Percentiles rank a stretch among this genome's conserved stretches.
phyloP scores from a whole-genome alignment of 2,113 vertebrate genomes.

The Mixornis gularis region DNA sequence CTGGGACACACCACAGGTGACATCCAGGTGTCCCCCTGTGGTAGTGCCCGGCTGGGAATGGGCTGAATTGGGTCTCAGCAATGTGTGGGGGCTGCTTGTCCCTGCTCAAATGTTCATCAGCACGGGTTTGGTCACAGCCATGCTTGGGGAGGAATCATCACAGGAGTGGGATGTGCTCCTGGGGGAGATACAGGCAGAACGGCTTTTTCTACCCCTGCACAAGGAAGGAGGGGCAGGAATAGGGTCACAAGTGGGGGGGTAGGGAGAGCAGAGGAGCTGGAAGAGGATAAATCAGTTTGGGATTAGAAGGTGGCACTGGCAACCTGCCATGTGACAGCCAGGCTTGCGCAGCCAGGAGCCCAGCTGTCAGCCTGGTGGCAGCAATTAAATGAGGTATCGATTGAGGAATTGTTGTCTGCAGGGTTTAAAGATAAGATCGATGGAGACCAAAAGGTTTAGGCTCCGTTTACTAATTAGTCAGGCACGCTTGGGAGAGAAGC shows the following conservation, averaged over 20 bases:
- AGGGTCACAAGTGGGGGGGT: background rate
- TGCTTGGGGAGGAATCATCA: fast-evolving
- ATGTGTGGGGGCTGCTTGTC: background rate
- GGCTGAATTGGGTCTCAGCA: background rate
- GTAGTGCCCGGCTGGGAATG: background rate
- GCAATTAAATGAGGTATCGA: constrained; percentile 69
- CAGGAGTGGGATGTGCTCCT: background rate
- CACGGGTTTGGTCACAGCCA: background rate
- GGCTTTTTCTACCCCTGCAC: background rate
- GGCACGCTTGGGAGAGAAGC: background rate
- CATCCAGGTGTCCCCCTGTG: fast-evolving
- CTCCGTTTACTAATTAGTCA: constrained; percentile 61
- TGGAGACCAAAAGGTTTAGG: constrained; percentile 63
- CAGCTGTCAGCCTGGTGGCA: constrained; percentile 64
- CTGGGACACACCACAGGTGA: fast-evolving
- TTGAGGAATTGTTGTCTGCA: constrained; percentile 67
- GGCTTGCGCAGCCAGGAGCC: constrained; percentile 20
- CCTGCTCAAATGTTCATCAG: background rate
- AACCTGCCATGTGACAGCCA: constrained; percentile 37
- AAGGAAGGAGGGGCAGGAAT: background rate
- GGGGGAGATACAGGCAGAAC: background rate
- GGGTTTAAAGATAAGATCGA: constrained; percentile 63
- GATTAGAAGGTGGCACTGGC: constrained; percentile 48
- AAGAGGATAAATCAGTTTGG: constrained; percentile 33
- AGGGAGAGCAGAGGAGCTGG: background rate